Conservation (phyloP, 2,888 invertebrate genomes). For the Elegia similella region DNA sequence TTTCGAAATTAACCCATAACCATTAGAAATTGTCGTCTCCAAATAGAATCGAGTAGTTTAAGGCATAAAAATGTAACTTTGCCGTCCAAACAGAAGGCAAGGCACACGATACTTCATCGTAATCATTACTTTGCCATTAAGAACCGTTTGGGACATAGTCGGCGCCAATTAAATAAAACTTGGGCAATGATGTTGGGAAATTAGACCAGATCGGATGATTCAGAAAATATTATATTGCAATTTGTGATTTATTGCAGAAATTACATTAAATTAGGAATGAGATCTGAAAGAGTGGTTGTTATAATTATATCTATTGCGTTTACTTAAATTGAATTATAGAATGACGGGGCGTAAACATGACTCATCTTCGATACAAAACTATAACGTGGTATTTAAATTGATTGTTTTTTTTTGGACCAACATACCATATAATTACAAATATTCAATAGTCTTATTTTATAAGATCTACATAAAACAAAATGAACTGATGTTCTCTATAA, state of each 20-base stretch:
- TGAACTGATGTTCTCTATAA: too few species aligned
- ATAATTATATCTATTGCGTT: too few species aligned
- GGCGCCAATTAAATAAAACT: not conserved
- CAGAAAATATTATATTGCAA: not conserved
- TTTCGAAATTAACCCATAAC: not conserved
- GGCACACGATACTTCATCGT: not conserved
- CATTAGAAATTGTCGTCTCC: not conserved
- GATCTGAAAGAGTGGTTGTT: not conserved
- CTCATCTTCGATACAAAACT: too few species aligned
- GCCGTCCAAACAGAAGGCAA: not conserved
- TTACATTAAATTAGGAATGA: not conserved
- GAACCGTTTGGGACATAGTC: slow-evolving; percentile 1
- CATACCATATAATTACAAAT: too few species aligned
- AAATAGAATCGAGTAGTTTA: not conserved
- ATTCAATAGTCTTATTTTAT: too few species aligned
- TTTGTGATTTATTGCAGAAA: not conserved
- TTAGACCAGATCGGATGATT: not conserved
- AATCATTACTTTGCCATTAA: slow-evolving; percentile 7
- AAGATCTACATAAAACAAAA: too few species aligned
- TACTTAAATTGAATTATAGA: too few species aligned
- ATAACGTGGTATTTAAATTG: too few species aligned
- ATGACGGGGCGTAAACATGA: too few species aligned
- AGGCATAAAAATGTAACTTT: not conserved
- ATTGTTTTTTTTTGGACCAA: too few species aligned
- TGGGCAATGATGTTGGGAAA: slow-evolving; percentile 1